Evolutionary conservation across 1,140 invertebrate species (phyloP).

Genomic region (Orius insidiosus): DNA sequence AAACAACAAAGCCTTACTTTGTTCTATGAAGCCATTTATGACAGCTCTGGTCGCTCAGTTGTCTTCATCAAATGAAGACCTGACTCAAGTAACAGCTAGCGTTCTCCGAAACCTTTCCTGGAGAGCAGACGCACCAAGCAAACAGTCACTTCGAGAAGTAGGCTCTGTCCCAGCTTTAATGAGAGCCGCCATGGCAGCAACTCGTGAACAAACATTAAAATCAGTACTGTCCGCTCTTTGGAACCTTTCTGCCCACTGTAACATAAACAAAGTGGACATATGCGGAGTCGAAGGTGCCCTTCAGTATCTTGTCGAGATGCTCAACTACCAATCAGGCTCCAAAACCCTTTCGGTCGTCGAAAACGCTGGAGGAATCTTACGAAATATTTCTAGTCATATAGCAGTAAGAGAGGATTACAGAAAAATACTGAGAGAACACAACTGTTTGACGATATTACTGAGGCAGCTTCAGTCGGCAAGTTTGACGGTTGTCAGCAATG

Average conservation of each 20-base stretch:
- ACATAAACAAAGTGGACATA: conserved; percentile 82
- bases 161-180: conserved; percentile 75
- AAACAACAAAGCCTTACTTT: conserved; percentile 84
- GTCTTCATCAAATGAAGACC: conserved; percentile 72
- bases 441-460: conserved; percentile 75
- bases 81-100: conserved; percentile 84
- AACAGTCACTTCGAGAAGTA: conserved; percentile 75
- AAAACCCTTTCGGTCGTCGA: conserved; percentile 82
- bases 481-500: conserved; percentile 87
- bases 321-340: conserved; percentile 72
- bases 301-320: conserved; percentile 73
- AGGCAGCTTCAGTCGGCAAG: conserved; percentile 84
- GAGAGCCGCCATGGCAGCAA: conserved; percentile 71
- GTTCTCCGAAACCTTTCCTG: conserved; percentile 92
- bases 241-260: conserved; percentile 91
- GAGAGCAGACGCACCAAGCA: conserved; percentile 81
- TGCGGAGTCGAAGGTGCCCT: conserved; percentile 75
- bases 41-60: conserved; percentile 75
- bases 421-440: conserved; percentile 64
- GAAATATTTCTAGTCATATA: conserved; percentile 89
- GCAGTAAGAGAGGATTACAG: conserved; percentile 81
- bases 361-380: conserved; percentile 84
- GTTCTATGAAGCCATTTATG: conserved; percentile 82
- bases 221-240: conserved; percentile 88
- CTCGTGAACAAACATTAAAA: conserved; percentile 85